Percentiles rank a stretch among this genome's conserved stretches.
phyloP scores from a whole-genome alignment of 2,113 vertebrate species.

The Misgurnus mizolepis region DNA sequence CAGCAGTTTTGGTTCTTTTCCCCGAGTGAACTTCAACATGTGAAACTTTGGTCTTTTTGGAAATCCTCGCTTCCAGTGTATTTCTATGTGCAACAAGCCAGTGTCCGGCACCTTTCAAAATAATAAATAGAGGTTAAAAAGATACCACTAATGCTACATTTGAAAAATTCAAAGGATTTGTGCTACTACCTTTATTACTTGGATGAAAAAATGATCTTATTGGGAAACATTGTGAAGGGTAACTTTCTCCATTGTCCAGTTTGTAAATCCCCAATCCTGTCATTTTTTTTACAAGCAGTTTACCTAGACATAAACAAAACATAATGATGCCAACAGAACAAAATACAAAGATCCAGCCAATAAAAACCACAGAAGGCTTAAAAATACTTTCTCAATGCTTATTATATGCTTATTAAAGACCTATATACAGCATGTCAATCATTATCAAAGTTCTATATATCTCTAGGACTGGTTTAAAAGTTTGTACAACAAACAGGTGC shows the following conservation, averaged over 20 bases:
- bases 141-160: neutral
- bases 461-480: neutral
- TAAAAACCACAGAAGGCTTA: neutral
- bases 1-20: neutral
- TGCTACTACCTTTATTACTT: constrained; percentile 67
- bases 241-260: constrained; percentile 63
- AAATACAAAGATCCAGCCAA: neutral
- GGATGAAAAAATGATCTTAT: constrained; percentile 63
- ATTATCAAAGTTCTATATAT: neutral
- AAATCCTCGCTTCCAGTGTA: constrained; percentile 50
- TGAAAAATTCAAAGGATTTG: neutral
- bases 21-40: neutral
- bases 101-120: constrained; percentile 68
- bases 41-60: constrained; percentile 8
- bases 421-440: too few relatives aligned
- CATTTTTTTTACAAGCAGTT: constrained; percentile 54
- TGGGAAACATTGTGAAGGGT: constrained; percentile 72
- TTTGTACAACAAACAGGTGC: neutral
- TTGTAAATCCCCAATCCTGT: constrained; percentile 59
- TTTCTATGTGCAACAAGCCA: constrained; percentile 71
- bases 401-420: too few relatives aligned
- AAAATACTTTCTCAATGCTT: too few relatives aligned
- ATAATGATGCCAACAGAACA: neutral
- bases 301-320: neutral
- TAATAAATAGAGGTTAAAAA: neutral